Percentiles rank a stretch among this genome's conserved stretches.
Conservation (phyloP, 2,113 vertebrate genomes). For the Coptodon rendalli region DNA sequence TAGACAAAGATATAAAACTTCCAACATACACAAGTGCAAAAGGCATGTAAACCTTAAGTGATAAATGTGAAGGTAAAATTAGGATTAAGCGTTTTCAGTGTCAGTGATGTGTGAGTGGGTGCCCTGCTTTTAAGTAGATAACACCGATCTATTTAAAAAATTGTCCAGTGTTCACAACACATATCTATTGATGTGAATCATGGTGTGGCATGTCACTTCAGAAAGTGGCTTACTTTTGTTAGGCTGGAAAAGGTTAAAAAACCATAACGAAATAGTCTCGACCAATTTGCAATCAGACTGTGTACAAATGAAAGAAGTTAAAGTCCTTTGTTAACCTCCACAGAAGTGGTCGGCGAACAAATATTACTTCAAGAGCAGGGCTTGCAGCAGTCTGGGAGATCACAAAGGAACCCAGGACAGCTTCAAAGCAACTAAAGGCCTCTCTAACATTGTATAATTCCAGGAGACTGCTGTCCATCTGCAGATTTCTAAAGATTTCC, state of each 20-base stretch:
- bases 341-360: not conserved
- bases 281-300: not conserved
- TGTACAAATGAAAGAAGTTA: not conserved
- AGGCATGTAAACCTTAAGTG: not conserved
- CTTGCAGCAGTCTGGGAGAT: not conserved
- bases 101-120: not conserved
- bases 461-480: not conserved
- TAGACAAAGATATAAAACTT: not conserved
- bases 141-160: fast-evolving
- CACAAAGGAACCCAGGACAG: not conserved
- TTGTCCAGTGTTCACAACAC: not conserved
- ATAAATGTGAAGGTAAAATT: not conserved
- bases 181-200: not conserved
- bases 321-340: not conserved
- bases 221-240: not conserved
- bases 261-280: not conserved
- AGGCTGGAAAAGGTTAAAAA: not conserved
- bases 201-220: not conserved
- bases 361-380: not conserved
- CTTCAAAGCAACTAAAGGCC: not conserved
- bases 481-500: not conserved
- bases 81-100: not conserved
- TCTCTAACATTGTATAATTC: not conserved
- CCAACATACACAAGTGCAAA: not conserved
- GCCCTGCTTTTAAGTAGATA: not conserved